Evolutionary conservation across 2,113 vertebrate genomes (phyloP).

Genomic region (Periophthalmus modestus): DNA sequence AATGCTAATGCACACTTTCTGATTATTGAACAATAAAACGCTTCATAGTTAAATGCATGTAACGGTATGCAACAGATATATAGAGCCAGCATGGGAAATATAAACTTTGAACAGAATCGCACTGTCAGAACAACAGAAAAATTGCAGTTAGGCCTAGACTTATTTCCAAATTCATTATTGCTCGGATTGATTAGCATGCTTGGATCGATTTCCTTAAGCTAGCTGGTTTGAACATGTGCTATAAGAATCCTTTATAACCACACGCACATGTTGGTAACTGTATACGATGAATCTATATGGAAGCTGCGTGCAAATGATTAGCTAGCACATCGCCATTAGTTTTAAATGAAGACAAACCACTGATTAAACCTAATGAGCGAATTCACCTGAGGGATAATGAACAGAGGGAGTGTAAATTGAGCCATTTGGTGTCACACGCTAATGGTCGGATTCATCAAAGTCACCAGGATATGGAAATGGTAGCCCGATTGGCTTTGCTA

Average conservation of each 20-base stretch:
- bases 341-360: constrained; percentile 17
- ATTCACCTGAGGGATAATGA: constrained; percentile 11
- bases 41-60: no score
- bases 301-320: not conserved
- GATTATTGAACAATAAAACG: no score
- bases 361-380: constrained; percentile 27
- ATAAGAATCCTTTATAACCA: not conserved
- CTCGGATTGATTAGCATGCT: constrained; percentile 14
- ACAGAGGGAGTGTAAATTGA: constrained; percentile 5
- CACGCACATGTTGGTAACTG: constrained; percentile 1
- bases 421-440: not conserved
- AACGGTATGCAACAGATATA: no score
- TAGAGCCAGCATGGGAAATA: no score
- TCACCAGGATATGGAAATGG: constrained; percentile 28
- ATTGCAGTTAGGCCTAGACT: no score
- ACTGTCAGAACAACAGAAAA: no score
- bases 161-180: no score
- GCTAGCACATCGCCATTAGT: not conserved
- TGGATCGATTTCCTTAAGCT: not conserved
- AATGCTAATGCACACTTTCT: no score
- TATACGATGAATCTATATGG: not conserved
- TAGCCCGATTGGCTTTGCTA: not conserved
- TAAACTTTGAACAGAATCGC: no score
- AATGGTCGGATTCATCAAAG: constrained; percentile 23
- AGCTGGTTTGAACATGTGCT: not conserved